Evolutionary conservation across 53 echinoderm and acorn worm species (phyloP).

Genomic region (Crossaster papposus): DNA sequence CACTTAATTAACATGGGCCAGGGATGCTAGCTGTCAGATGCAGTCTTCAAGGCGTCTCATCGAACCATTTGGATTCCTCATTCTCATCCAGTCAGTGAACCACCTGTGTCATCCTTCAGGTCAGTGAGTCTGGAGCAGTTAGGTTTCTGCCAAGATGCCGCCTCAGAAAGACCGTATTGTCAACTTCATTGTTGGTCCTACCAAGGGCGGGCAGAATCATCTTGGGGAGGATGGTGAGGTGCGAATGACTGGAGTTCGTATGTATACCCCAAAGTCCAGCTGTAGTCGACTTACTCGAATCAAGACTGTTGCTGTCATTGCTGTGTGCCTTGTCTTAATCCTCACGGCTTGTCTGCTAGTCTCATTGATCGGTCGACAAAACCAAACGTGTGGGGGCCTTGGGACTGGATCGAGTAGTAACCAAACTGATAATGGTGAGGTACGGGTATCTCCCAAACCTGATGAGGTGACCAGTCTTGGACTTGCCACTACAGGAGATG

Average conservation of each 20-base stretch:
- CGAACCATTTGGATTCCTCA: neutral
- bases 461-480: neutral
- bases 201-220: slow-evolving; percentile 46
- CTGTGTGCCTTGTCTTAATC: slow-evolving; percentile 65
- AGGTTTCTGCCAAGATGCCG: slow-evolving; percentile 14
- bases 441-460: neutral
- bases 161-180: slow-evolving; percentile 62
- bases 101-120: slow-evolving; percentile 3
- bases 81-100: neutral
- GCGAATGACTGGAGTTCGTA: slow-evolving; percentile 45
- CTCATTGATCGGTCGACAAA: slow-evolving; percentile 45
- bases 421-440: neutral
- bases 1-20: neutral
- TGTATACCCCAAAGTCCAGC: slow-evolving; percentile 43
- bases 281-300: slow-evolving; percentile 57
- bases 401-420: neutral
- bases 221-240: slow-evolving; percentile 59
- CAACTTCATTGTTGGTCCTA: slow-evolving; percentile 54
- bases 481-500: neutral
- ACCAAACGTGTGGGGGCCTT: neutral
- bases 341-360: slow-evolving; percentile 64
- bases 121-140: neutral
- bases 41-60: neutral
- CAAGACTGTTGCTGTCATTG: slow-evolving; percentile 64
- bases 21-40: slow-evolving; percentile 2